Base-by-base conservation (phyloP, 1,140 invertebrate genomes). In the Zaprionus inermis region DNA sequence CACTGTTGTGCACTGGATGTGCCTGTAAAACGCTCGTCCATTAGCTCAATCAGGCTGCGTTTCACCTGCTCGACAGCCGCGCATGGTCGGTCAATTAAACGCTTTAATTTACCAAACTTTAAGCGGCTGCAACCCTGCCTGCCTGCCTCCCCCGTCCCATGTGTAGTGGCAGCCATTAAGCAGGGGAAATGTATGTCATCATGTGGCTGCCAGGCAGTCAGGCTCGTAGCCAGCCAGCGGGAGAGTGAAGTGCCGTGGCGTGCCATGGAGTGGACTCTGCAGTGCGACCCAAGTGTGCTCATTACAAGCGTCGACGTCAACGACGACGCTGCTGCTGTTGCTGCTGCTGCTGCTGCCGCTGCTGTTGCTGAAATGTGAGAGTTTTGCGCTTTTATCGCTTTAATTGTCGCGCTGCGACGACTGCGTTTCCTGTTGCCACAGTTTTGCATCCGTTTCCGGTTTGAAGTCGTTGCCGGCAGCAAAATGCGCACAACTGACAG, bases 361-460 rank as follows among this genome's bases (percentile, higher is more conserved):
- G 30, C 34, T 66, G 24, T 38, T 66, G 60, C 57, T 61, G 66
- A 79, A 79, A 73, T 79, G 76, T 72, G 82, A 79, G 68, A 78
- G 73, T 86, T 76, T 81, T 77, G 83, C 58, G 61, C 76, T 79
- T 86, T 86, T 86, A 79, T 86, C 76, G 76, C 83, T 88, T 86
- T 86, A 86, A 86, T 86, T 88, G 82, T 88, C 77, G 82, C 52
- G 10, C 80, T 32, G 24, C 60, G 55, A 54, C 54, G 49, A 38
- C 49, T 58, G 52, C 75, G 57, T 68, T 73, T 69, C 58, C 77
- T 59, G 77, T 68, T 67, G 51, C 63, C 70, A 44, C 59, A 60
- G 68, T 60, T 63, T 65, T 59, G 52, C 54, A 70, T 77, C 79
- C 63, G 70, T 60, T 80, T 84, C 81, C 64, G 67, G 72, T 66